Conservation (phyloP, 2,888 invertebrate species). For the Asteroscopus sphinx region DNA sequence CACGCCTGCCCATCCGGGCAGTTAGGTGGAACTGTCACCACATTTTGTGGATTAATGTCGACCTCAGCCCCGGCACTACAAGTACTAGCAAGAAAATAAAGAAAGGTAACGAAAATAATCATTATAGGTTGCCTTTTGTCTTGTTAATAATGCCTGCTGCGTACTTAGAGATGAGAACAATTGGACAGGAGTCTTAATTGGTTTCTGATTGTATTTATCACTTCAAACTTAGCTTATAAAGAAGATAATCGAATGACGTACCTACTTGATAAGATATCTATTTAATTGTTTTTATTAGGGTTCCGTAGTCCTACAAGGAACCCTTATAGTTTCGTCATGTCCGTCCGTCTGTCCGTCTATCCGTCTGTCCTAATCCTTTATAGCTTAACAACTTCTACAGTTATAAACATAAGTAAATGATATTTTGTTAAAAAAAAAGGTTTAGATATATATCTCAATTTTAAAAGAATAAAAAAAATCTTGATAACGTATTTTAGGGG, state of each 20-base stretch:
- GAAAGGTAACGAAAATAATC: slow-evolving; percentile 40
- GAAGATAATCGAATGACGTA: slow-evolving; percentile 53
- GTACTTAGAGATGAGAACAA: slow-evolving; percentile 45
- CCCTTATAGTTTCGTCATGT: no score
- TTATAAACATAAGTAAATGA: no score
- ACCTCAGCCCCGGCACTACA: slow-evolving; percentile 47
- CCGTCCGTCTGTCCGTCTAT: no score
- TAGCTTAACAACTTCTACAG: no score
- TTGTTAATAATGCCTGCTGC: slow-evolving; percentile 14
- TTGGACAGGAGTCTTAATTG: slow-evolving; percentile 60
- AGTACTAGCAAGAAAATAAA: slow-evolving; percentile 41
- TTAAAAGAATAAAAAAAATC: no score
- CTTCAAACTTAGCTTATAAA: slow-evolving; percentile 47
- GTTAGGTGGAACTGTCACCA: slow-evolving; percentile 62
- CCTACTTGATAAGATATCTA: slow-evolving; percentile 60
- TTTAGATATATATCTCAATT: no score
- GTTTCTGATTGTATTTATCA: slow-evolving; percentile 65
- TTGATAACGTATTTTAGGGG: no score
- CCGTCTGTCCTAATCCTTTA: no score
- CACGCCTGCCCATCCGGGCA: slow-evolving; percentile 54
- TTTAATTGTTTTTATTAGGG: slow-evolving; percentile 29
- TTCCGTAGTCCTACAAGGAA: no score
- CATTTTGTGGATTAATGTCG: slow-evolving; percentile 46
- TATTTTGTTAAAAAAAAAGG: no score
- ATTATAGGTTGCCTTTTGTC: slow-evolving; percentile 34